Evolutionary conservation across 2,113 vertebrate species (phyloP).

Genomic region (Heterochromis multidens): DNA sequence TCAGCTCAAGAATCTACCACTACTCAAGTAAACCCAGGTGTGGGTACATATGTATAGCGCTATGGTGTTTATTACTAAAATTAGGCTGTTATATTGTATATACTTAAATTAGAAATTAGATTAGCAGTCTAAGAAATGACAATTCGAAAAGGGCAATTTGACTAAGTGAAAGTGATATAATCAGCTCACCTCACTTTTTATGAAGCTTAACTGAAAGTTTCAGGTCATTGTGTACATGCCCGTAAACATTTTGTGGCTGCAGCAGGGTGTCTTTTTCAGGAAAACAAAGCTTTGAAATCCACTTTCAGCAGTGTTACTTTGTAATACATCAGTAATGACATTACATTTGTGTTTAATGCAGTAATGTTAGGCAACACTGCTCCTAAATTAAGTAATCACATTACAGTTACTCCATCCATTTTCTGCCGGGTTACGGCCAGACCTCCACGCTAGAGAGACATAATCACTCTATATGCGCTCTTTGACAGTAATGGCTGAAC

Average conservation of each 20-base stretch:
- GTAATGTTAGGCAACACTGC: background rate
- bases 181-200: background rate
- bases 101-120: background rate
- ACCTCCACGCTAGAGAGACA: background rate
- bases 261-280: background rate
- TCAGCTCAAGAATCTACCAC: background rate
- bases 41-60: background rate
- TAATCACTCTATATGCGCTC: background rate
- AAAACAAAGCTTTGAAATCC: background rate
- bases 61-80: background rate
- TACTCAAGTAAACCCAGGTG: background rate
- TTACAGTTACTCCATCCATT: background rate
- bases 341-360: background rate
- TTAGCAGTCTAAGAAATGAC: background rate
- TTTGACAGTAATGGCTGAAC: too few species aligned
- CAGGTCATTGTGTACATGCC: background rate
- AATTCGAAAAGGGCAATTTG: background rate
- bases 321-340: background rate
- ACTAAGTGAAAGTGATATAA: background rate
- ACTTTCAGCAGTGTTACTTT: background rate
- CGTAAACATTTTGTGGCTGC: background rate
- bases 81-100: background rate
- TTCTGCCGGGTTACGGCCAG: background rate
- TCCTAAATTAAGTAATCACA: background rate
- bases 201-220: background rate